A percentile compares a stretch with the other conserved stretches of the same genome.
These are phyloP conservation scores for Ceratina australensis DNA, from an alignment of 1,140 invertebrate species.

Conservation along the genomic window DNA sequence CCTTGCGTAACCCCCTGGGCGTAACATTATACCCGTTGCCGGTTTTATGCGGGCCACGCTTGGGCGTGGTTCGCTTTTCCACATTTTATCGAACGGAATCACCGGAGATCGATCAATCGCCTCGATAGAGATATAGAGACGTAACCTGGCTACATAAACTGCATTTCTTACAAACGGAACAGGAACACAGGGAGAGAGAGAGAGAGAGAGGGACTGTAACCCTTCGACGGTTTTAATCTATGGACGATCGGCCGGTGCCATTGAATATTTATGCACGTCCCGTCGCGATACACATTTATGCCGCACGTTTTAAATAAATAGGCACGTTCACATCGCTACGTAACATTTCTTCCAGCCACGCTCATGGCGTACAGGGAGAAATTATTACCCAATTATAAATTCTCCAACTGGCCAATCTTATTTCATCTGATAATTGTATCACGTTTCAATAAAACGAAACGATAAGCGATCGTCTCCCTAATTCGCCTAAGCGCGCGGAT, in stretches of 20 bases:
- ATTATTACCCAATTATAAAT: constrained; percentile 14
- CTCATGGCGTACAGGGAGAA: neutral
- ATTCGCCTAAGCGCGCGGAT: neutral
- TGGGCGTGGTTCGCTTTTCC: constrained; percentile 39
- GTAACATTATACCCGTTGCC: constrained; percentile 22
- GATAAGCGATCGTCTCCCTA: too few species aligned
- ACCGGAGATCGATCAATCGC: constrained; percentile 37
- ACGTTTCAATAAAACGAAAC: too few species aligned
- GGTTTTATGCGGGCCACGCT: constrained; percentile 10
- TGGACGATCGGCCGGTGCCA: neutral
- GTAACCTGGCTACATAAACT: neutral
- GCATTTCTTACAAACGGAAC: constrained; percentile 34
- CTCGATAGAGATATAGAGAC: constrained; percentile 14
- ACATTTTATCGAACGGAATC: constrained; percentile 40
- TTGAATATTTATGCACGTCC: constrained; percentile 27
- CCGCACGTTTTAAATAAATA: constrained; percentile 2
- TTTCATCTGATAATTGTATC: too few species aligned
- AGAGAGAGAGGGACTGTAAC: neutral
- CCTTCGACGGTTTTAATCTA: constrained; percentile 28
- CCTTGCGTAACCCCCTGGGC: constrained; percentile 20
- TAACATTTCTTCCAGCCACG: neutral
- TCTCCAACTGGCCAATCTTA: neutral
- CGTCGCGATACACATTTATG: neutral
- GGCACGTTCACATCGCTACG: neutral
- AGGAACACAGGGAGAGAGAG: constrained; percentile 18